These are phyloP conservation scores for Neogale vison DNA, from an alignment of 2,113 vertebrate genomes.

Conservation along the genomic window DNA sequence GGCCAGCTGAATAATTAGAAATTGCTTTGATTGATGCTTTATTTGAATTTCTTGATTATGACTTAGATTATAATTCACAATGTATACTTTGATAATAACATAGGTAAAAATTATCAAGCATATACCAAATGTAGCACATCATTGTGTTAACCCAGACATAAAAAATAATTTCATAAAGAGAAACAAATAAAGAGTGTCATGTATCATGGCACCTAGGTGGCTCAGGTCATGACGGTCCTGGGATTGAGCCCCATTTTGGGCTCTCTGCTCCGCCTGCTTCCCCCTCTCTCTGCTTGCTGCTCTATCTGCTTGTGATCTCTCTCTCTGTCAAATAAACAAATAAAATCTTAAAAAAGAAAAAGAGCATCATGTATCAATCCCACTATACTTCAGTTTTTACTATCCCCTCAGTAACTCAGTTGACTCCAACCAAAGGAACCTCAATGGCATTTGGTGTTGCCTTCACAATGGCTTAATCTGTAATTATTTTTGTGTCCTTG, in stretches of 20 bases:
- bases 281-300: too few relatives aligned
- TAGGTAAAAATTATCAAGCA: background rate
- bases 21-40: background rate
- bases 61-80: background rate
- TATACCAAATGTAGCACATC: background rate
- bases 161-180: background rate
- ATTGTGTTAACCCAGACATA: background rate
- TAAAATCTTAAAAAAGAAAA: too few relatives aligned
- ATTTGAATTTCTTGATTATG: background rate
- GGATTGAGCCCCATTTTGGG: too few relatives aligned
- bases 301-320: too few relatives aligned
- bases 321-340: too few relatives aligned
- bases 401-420: background rate
- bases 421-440: background rate
- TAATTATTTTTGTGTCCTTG: background rate
- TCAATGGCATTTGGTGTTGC: background rate
- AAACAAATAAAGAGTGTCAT: background rate
- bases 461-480: background rate
- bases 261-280: too few relatives aligned
- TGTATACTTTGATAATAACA: background rate
- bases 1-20: slow-evolving; percentile 22
- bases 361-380: background rate
- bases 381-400: background rate
- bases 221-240: too few relatives aligned
- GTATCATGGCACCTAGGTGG: too few relatives aligned